A percentile compares a stretch with the other conserved stretches of the same genome.
Evolutionary conservation across 2,113 vertebrate species (phyloP).

Genomic region (Chaenocephalus aceratus): DNA sequence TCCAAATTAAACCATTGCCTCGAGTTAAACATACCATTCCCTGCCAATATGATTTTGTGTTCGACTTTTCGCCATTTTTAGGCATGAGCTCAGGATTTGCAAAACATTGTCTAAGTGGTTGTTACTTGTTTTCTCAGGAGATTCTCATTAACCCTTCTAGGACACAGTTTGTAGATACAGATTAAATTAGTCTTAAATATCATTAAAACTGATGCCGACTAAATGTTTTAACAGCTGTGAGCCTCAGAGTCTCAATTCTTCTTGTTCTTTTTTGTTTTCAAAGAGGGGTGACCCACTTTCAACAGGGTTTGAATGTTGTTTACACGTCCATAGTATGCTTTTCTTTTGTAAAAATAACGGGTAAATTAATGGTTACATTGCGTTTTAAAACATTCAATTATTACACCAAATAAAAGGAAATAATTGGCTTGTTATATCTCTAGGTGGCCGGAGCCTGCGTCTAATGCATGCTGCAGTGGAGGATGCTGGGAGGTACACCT

Average conservation of each 20-base stretch:
- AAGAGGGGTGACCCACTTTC: too few relatives aligned
- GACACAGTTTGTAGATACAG: too few relatives aligned
- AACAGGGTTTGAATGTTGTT: too few relatives aligned
- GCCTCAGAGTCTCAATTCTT: too few relatives aligned
- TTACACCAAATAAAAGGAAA: constrained; percentile 9
- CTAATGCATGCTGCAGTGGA: constrained; percentile 83
- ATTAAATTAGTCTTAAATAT: too few relatives aligned
- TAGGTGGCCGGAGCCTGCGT: constrained; percentile 90
- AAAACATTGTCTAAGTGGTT: background rate
- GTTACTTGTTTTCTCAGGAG: too few relatives aligned
- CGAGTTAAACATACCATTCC: background rate
- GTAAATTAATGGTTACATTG: background rate
- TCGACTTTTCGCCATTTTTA: background rate
- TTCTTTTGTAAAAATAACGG: background rate
- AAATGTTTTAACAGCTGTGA: too few relatives aligned
- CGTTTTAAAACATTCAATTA: constrained; percentile 3
- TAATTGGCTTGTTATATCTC: constrained; percentile 10
- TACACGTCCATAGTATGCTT: too few relatives aligned
- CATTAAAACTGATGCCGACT: too few relatives aligned
- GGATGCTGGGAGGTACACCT: constrained; percentile 91
- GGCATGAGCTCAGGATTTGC: background rate
- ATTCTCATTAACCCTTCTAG: too few relatives aligned
- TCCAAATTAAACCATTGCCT: constrained; percentile 11
- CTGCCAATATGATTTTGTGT: background rate
- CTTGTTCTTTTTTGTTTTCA: too few relatives aligned